These are phyloP conservation scores for Psix sp. DNA, from an alignment of 1,140 invertebrate species.

Conservation along the genomic window DNA sequence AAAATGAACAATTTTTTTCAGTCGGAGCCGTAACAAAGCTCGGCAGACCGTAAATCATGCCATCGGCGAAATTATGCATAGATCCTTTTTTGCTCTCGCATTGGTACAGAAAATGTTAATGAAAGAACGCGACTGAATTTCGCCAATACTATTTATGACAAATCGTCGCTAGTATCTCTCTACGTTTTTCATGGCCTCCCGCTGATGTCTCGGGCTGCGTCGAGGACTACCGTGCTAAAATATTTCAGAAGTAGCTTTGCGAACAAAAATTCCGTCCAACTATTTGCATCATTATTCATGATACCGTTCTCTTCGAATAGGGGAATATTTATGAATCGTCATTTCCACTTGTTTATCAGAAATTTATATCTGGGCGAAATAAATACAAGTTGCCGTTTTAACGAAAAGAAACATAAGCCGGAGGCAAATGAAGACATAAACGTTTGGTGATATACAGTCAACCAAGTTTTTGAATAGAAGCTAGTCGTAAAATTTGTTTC, in stretches of 20 bases:
- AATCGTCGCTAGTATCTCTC: constrained; percentile 65
- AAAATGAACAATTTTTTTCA: constrained; percentile 44
- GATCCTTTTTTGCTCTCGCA: constrained; percentile 42
- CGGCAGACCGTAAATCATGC: constrained; percentile 54
- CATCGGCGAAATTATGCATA: constrained; percentile 59
- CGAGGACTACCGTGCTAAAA: constrained; percentile 66
- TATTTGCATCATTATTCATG: constrained; percentile 49
- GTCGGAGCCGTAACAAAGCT: constrained; percentile 15
- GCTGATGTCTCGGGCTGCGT: constrained; percentile 48
- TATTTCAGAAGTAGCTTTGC: constrained; percentile 62
- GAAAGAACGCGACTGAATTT: constrained; percentile 58
- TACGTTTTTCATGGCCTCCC: constrained; percentile 58
- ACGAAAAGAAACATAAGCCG: constrained; percentile 2
- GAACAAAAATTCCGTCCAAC: constrained; percentile 41
- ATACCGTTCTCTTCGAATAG: constrained; percentile 2
- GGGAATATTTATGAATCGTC: constrained; percentile 32
- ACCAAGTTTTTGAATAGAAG: too few species aligned
- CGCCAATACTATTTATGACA: constrained; percentile 65
- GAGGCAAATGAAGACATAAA: constrained; percentile 30
- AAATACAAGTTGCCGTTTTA: constrained; percentile 7
- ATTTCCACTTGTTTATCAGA: constrained; percentile 27
- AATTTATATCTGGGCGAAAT: constrained; percentile 27
- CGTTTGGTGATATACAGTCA: constrained; percentile 15
- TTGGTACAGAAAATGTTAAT: constrained; percentile 61
- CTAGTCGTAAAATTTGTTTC: too few species aligned